Conservation (phyloP, 2,113 vertebrate genomes). For the Xyliphius kryptos region DNA sequence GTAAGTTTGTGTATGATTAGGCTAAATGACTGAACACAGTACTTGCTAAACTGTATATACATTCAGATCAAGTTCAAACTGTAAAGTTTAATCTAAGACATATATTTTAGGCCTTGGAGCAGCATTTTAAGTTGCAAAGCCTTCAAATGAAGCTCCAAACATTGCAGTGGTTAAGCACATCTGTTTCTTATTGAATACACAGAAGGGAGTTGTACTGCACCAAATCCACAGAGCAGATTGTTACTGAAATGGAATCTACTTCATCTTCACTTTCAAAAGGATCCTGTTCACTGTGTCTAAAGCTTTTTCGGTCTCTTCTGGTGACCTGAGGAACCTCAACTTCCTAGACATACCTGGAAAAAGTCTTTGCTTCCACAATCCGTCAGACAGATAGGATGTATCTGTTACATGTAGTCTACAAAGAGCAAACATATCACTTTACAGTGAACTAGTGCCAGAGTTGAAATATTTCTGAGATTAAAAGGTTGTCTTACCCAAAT, state of each 20-base stretch:
- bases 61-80: no score
- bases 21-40: no score
- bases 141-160: background rate
- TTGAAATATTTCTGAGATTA: no score
- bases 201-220: background rate
- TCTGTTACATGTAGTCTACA: background rate
- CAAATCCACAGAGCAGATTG: conserved; percentile 27
- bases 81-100: no score
- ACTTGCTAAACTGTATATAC: no score
- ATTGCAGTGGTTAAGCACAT: conserved; percentile 23
- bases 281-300: conserved; percentile 7
- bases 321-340: conserved; percentile 2
- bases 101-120: background rate
- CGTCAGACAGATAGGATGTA: conserved; percentile 3
- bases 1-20: no score
- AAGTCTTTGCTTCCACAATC: conserved; percentile 14
- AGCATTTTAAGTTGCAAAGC: background rate
- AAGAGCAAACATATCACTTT: no score
- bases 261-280: conserved; percentile 20
- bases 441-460: no score
- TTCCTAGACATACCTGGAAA: conserved; percentile 18
- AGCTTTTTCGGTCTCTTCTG: conserved; percentile 1
- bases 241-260: conserved; percentile 21
- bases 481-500: no score
- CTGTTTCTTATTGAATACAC: conserved; percentile 36